These are phyloP conservation scores for Chionis minor DNA, from an alignment of 2,113 vertebrate genomes.

Conservation along the genomic window DNA sequence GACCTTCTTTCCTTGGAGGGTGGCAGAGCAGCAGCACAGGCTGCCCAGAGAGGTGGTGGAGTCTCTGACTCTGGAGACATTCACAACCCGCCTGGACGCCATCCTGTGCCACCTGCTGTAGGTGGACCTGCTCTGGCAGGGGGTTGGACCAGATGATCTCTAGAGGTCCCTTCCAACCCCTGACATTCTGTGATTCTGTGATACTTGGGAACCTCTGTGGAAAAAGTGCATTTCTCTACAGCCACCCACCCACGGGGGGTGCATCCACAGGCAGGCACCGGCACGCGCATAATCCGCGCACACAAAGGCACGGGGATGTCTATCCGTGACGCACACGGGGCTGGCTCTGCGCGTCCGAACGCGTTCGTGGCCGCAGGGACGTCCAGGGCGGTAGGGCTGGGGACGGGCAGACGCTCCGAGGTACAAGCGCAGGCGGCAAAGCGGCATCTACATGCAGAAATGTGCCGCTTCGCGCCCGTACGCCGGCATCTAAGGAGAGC, in stretches of 20 bases:
- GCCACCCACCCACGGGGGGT: neutral
- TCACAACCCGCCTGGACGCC: no score
- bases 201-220: neutral
- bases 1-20: no score
- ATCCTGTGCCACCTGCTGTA: no score
- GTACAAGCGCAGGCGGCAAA: fast-evolving
- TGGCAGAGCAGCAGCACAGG: no score
- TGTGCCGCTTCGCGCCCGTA: neutral
- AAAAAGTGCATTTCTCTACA: fast-evolving
- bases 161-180: no score
- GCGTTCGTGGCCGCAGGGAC: neutral
- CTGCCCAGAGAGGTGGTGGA: no score
- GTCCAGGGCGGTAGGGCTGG: no score
- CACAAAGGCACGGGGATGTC: neutral
- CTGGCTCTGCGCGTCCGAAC: neutral
- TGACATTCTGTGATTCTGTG: no score
- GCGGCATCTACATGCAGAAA: fast-evolving
- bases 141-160: no score
- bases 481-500: neutral
- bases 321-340: neutral
- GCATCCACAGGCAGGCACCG: neutral
- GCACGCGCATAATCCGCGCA: fast-evolving
- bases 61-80: no score
- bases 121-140: no score
- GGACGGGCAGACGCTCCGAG: neutral